Conservation (phyloP, 2,888 invertebrate genomes). For the Nephrocerus scutellatus region DNA sequence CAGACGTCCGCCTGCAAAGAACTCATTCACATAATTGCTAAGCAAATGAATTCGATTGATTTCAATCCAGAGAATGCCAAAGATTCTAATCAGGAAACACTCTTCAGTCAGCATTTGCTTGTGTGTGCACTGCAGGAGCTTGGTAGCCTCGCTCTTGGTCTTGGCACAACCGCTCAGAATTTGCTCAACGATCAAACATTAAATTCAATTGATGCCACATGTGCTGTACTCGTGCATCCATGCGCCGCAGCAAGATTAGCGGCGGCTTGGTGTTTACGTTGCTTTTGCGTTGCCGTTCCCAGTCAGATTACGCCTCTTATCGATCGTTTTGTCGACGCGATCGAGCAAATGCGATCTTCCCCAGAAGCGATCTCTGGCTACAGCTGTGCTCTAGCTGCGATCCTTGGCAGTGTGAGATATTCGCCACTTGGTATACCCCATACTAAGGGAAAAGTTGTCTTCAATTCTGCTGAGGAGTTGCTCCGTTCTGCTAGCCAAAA, state of each 20-base stretch:
- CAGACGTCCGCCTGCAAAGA: conserved; percentile 94
- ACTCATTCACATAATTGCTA: conserved; percentile 81
- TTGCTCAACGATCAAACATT: conserved; percentile 81
- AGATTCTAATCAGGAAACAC: conserved; percentile 82
- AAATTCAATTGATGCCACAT: conserved; percentile 58
- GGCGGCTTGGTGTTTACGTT: conserved; percentile 87
- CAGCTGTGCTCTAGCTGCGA: conserved; percentile 87
- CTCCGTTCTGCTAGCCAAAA: conserved; percentile 94
- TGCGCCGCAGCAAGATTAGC: conserved; percentile 88
- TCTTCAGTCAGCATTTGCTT: conserved; percentile 82
- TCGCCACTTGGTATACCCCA: conserved; percentile 94
- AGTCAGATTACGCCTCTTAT: conserved; percentile 89
- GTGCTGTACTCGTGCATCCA: conserved; percentile 79
- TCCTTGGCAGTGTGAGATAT: conserved; percentile 82
- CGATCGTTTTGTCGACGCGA: conserved; percentile 79
- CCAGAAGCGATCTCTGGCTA: conserved; percentile 85
- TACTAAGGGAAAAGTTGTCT: conserved; percentile 93
- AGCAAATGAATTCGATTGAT: conserved; percentile 92
- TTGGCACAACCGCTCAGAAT: conserved; percentile 92
- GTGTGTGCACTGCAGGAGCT: conserved; percentile 92
- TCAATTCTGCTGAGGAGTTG: conserved; percentile 94
- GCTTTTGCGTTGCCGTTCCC: conserved; percentile 88
- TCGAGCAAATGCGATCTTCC: conserved; percentile 83
- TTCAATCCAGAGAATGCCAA: conserved; percentile 89
- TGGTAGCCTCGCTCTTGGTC: conserved; percentile 77